These are phyloP conservation scores for Tympanoctomys barrerae DNA, from an alignment of 2,797 vertebrate genomes.

Conservation along the genomic window DNA sequence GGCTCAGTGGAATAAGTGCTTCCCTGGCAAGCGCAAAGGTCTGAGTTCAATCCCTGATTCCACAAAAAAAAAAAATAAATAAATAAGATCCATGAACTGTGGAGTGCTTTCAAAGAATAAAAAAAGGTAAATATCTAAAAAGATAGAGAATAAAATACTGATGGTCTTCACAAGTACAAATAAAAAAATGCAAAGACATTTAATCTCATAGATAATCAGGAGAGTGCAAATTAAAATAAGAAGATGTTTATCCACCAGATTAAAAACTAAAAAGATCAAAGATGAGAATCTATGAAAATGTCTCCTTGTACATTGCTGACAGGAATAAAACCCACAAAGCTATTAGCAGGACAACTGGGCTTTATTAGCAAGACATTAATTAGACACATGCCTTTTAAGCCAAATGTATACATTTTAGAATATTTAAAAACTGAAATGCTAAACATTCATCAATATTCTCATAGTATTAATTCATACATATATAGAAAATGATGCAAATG, in stretches of 20 bases:
- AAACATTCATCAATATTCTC: neutral
- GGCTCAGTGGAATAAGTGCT: too few species aligned
- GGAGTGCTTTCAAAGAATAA: neutral
- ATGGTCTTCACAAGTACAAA: neutral
- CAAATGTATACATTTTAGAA: conserved; percentile 30
- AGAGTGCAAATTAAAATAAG: conserved; percentile 46
- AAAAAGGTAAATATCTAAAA: neutral
- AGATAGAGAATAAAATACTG: conserved; percentile 1
- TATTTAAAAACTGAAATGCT: conserved; percentile 39
- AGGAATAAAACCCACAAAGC: neutral
- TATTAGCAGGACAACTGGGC: neutral
- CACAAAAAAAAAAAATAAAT: too few species aligned
- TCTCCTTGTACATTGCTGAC: neutral
- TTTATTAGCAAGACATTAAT: conserved; percentile 36
- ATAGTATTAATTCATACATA: neutral
- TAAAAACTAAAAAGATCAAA: conserved; percentile 37
- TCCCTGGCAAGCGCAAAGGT: too few species aligned
- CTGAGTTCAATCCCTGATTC: too few species aligned
- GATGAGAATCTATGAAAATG: neutral
- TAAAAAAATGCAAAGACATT: neutral
- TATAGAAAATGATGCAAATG: neutral
- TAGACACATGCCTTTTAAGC: neutral
- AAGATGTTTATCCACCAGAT: conserved; percentile 2
- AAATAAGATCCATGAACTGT: neutral
- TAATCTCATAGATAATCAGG: conserved; percentile 11